These are phyloP conservation scores for Pasiphila rectangulata DNA, from an alignment of 2,888 invertebrate genomes.

Conservation along the genomic window DNA sequence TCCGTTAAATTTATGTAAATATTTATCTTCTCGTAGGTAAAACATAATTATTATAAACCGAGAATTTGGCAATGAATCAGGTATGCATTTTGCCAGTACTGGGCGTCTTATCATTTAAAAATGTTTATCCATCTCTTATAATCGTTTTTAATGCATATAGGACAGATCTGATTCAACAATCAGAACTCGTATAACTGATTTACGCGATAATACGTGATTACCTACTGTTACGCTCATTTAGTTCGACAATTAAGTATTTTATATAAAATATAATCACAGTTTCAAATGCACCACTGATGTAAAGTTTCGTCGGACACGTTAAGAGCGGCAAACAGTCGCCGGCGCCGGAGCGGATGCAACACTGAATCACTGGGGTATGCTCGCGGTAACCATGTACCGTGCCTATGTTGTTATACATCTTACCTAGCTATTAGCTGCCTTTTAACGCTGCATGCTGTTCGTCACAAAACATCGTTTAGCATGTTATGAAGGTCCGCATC, in stretches of 20 bases:
- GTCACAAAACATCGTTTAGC: constrained; percentile 19
- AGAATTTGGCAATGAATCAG: too few species aligned
- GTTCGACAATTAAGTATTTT: constrained; percentile 27
- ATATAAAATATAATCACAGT: background rate
- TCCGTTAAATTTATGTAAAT: too few species aligned
- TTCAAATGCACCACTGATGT: background rate
- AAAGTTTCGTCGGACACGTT: too few species aligned
- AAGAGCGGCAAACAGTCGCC: constrained; percentile 11
- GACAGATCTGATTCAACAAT: constrained; percentile 25
- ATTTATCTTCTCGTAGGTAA: too few species aligned
- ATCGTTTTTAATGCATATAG: background rate
- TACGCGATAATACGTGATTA: constrained; percentile 29
- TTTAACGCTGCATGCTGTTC: constrained; percentile 13
- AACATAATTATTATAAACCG: too few species aligned
- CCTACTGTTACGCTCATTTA: constrained; percentile 28
- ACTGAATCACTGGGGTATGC: constrained; percentile 29
- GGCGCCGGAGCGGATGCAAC: constrained; percentile 16
- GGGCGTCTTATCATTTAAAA: too few species aligned
- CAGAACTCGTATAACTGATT: constrained; percentile 30
- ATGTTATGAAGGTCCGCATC: background rate
- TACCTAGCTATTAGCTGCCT: constrained; percentile 14
- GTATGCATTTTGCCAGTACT: too few species aligned
- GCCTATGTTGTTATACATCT: background rate
- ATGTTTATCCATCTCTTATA: constrained; percentile 1
- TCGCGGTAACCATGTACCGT: background rate